Base-by-base conservation (phyloP, 2,113 vertebrate species). In the Himantopus leucocephalus region DNA sequence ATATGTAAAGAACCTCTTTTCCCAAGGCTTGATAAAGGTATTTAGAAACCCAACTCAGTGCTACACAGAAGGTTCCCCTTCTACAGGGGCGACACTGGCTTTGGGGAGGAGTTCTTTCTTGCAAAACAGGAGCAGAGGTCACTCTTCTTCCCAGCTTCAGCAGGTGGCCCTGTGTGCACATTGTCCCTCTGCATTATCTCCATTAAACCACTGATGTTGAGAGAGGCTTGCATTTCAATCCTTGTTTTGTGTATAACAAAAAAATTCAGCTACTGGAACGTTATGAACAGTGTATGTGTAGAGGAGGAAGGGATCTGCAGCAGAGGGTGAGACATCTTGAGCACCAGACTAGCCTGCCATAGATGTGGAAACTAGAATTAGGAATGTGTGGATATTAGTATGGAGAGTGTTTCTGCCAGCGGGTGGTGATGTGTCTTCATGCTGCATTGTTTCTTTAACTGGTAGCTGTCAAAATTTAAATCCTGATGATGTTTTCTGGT, bases 221-320 rank as follows among this genome's bases (percentile, higher is more conserved):
- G 43, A 32, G 8, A 41, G 59, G 23, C 17, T 23, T 64, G 58
- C 29, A 12, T 63, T 71, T 66, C 45, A 24, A 0, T 60, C 45
- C 29, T 43, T 35, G 20, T 37, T 52, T 66, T 53, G 8, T 23
- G 2, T 27, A 20, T 32, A 16, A 14, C 18, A 27, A 45, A 55
- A 48, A 8, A 30, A 8, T 29, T 37, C 43, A 39, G 29, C 20
- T 37, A 9, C 43, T 34, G 14, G 15, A 16, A 45, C 0, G 1
- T 53, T 47, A 10, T 2, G 3, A 48, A 34, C 30, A 0, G 0
- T 32, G 26, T 24, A 12, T 0, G 1, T 9, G 50, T 17, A 39
- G 37, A 71, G 21, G 32, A 82, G 11, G 35, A 82, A 47, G 13
- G 32, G 34, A 7, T 43, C 19, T 81, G 41, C 41, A 37, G 41